A percentile compares a stretch with the other conserved stretches of the same genome.
These are phyloP conservation scores for Catocala nupta DNA, from an alignment of 2,888 invertebrate species.

Conservation along the genomic window DNA sequence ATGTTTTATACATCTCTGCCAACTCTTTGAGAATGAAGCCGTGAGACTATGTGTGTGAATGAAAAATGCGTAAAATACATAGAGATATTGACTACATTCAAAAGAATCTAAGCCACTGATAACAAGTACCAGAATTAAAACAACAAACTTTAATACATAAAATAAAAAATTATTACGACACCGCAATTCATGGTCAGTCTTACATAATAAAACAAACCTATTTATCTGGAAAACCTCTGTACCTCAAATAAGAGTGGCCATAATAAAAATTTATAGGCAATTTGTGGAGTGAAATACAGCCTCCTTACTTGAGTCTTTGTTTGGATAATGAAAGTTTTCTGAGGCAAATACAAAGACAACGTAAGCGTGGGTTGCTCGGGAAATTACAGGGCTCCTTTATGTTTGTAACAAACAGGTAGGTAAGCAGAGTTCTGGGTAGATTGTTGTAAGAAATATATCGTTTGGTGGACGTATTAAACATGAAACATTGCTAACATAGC, in stretches of 20 bases:
- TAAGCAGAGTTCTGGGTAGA: conserved; percentile 7
- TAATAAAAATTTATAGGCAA: conserved; percentile 86
- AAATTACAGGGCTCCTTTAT: conserved; percentile 25
- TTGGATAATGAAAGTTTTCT: conserved; percentile 79
- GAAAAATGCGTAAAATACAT: too few species aligned
- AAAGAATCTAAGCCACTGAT: too few species aligned
- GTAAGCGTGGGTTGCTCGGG: conserved; percentile 30
- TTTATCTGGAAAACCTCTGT: conserved; percentile 79
- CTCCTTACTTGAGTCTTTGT: conserved; percentile 70
- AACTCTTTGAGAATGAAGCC: too few species aligned
- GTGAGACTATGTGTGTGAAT: too few species aligned
- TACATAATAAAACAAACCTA: conserved; percentile 74
- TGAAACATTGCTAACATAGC: too few species aligned
- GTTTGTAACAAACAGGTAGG: conserved; percentile 11
- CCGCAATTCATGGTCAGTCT: conserved; percentile 68
- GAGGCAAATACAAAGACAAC: conserved; percentile 55
- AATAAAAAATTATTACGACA: conserved; percentile 44
- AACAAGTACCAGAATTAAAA: background rate
- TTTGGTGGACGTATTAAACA: too few species aligned
- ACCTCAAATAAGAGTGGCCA: conserved; percentile 82
- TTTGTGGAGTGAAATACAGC: conserved; percentile 79
- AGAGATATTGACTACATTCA: too few species aligned
- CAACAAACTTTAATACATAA: conserved; percentile 33
- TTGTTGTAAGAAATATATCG: background rate
- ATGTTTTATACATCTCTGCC: too few species aligned